phyloP scores from a whole-genome alignment of 2,113 vertebrate species.

The Brachypteracias leptosomus region DNA sequence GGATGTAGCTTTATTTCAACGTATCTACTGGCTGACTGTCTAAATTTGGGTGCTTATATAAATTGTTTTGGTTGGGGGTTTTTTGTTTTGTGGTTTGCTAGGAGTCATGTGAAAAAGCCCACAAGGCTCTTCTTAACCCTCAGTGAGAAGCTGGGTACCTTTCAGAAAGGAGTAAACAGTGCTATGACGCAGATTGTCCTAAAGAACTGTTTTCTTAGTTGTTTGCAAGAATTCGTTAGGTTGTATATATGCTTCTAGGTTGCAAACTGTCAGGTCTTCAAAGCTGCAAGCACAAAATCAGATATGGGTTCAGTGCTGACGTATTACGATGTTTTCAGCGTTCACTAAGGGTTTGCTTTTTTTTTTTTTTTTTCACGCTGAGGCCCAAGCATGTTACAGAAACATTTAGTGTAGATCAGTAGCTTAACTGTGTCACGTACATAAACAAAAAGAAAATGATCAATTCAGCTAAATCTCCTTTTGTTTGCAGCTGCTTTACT shows the following conservation, averaged over 20 bases:
- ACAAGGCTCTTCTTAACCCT: neutral
- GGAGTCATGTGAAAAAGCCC: conserved; percentile 58
- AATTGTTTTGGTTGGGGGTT: conserved; percentile 49
- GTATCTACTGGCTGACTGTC: neutral
- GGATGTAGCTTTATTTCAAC: conserved; percentile 4
- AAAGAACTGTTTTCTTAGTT: neutral
- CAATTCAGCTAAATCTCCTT: neutral
- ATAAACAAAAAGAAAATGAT: neutral
- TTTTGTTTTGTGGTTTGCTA: conserved; percentile 64
- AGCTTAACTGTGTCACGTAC: neutral
- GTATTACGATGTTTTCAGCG: neutral
- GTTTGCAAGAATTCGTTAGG: neutral
- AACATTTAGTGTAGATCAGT: neutral
- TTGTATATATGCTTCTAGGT: neutral
- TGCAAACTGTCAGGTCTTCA: neutral
- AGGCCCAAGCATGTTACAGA: neutral
- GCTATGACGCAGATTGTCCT: conserved; percentile 37
- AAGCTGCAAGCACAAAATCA: conserved; percentile 4
- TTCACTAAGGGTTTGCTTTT: neutral
- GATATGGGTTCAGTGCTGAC: neutral
- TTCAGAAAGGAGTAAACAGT: conserved; percentile 60
- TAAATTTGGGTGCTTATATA: conserved; percentile 1
- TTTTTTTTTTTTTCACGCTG: neutral
- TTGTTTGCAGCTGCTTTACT: neutral
- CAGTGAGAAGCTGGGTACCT: conserved; percentile 31